Base-by-base conservation (phyloP, 2,888 invertebrate species). In the Lasius fuliginosus region DNA sequence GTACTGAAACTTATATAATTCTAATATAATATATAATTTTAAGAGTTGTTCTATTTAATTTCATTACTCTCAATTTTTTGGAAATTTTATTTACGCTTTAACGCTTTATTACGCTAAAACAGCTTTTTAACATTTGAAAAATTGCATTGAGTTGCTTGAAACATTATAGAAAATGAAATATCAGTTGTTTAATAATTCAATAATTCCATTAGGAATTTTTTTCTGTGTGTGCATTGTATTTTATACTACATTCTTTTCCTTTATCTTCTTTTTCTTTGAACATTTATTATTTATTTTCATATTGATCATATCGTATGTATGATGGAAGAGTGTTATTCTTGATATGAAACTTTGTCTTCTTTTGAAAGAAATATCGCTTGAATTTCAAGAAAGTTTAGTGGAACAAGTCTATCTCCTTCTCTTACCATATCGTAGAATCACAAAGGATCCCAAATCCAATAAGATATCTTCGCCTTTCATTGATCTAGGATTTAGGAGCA, bases 401-500 rank as follows among this genome's bases (percentile, higher is more conserved):
- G 3, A 65, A n/a, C 49, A 27, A 40, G 15, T 36, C 46, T 33
- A 33, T 49, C 40, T 60, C 18, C 33, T 60, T 30, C 27, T 33
- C 42, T 33, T 30, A 2, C 18, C 33, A 69, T 36, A 36, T 60
- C 18, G 27, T 58, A 58, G 42, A 60, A 33, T 18, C 33, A 60
- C 8, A 15, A 60, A 60, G 11, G 23, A 79, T 69, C 40, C 33
- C 1, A 36, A 42, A 36, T 60, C 6, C 33, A 58, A n/a, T 60
- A 60, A 12, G 18, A 58, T 58, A 42, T 46, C 79, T 79, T 69
- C 40, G n/a, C 33, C 46, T 81, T 81, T n/a, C 36, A 49, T 12
- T 69, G 79, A 79, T 33, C 15, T 71, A 69, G 42, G 33, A 42
- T 11, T 30, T 79, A 79, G 18, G 60, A 79, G 23, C 42, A 18